phyloP scores from a whole-genome alignment of 2,113 vertebrate species.

The Edolisoma coerulescens region DNA sequence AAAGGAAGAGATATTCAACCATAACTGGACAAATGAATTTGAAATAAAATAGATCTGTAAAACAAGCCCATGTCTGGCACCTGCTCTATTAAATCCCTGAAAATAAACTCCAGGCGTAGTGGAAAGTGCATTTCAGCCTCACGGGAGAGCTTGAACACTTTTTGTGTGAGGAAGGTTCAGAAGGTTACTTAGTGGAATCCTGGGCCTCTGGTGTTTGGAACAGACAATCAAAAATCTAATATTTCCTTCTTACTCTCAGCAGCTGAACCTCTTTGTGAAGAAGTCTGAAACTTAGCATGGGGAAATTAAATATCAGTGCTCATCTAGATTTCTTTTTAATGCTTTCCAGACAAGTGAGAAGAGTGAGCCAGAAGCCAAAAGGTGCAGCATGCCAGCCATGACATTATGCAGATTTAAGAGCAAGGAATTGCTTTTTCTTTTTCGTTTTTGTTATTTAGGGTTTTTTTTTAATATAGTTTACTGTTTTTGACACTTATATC shows the following conservation, averaged over 20 bases:
- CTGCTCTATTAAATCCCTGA: constrained; percentile 9
- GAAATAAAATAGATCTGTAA: neutral
- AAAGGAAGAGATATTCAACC: neutral
- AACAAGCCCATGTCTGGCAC: neutral
- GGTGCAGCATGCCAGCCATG: neutral
- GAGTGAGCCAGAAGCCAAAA: neutral
- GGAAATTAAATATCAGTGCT: constrained; percentile 12
- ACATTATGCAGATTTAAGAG: neutral
- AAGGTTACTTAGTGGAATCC: neutral
- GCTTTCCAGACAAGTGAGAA: neutral
- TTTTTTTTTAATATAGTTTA: neutral
- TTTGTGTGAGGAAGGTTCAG: neutral
- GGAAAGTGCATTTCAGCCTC: constrained; percentile 6
- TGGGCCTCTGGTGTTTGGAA: neutral
- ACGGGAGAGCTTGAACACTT: neutral
- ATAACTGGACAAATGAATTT: neutral
- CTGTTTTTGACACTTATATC: neutral
- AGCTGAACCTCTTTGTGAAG: constrained; percentile 30
- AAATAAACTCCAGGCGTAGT: neutral
- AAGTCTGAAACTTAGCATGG: constrained; percentile 15
- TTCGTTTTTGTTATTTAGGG: neutral
- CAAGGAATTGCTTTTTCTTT: neutral
- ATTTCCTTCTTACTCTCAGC: constrained; percentile 10
- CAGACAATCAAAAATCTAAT: constrained; percentile 63
- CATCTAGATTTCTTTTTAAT: neutral